Conservation (phyloP, 2,113 vertebrate genomes). For the Cromileptes altivelis region DNA sequence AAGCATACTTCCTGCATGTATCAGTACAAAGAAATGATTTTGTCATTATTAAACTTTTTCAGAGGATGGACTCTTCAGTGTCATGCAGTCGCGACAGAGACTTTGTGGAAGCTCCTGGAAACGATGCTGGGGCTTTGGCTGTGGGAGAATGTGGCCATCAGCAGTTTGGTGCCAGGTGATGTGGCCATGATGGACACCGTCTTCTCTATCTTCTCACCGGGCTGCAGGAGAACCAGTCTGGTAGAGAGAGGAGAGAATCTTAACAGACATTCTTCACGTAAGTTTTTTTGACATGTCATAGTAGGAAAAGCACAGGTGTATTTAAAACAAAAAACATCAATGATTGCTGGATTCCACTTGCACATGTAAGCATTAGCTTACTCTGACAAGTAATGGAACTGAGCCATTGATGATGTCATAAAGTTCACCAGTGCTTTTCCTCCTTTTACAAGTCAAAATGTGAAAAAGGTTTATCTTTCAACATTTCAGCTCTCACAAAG, state of each 20-base stretch:
- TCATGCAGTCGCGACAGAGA: slow-evolving; percentile 37
- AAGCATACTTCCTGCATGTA: not conserved
- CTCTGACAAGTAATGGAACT: too few species aligned
- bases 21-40: not conserved
- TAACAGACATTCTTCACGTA: not conserved
- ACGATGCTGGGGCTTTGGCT: slow-evolving; percentile 21
- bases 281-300: too few species aligned
- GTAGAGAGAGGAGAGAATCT: not conserved
- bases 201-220: slow-evolving; percentile 54
- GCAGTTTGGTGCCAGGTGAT: slow-evolving; percentile 70
- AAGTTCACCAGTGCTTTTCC: too few species aligned
- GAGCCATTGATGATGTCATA: too few species aligned
- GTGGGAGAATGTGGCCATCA: slow-evolving; percentile 70
- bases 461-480: not conserved
- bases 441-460: too few species aligned
- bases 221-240: slow-evolving; percentile 58
- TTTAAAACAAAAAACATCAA: too few species aligned
- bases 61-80: not conserved
- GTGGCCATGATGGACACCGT: slow-evolving; percentile 66
- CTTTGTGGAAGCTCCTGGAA: slow-evolving; percentile 63
- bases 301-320: too few species aligned
- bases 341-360: too few species aligned
- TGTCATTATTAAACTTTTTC: not conserved
- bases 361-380: too few species aligned
- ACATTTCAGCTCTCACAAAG: slow-evolving; percentile 5